A percentile compares a stretch with the other conserved stretches of the same genome.
These are phyloP conservation scores for Coranthus polyacanthus DNA, from an alignment of 2,797 vertebrate species.

Conservation along the genomic window DNA sequence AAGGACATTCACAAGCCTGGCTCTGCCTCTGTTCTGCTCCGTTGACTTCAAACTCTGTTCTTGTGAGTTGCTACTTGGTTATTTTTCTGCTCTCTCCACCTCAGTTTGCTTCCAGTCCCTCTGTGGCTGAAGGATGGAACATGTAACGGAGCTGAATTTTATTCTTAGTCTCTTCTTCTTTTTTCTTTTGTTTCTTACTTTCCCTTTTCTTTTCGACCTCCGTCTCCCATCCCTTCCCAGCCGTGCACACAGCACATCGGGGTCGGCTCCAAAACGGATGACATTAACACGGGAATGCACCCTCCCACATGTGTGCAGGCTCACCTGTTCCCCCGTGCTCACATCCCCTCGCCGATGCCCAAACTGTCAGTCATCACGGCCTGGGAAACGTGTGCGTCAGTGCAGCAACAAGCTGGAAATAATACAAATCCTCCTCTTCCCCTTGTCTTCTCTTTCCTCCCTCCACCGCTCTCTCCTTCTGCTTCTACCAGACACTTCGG, in stretches of 20 bases:
- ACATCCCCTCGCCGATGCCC: conserved; percentile 52
- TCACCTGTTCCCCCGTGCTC: conserved; percentile 30
- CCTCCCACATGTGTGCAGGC: conserved; percentile 46
- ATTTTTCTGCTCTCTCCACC: conserved; percentile 58
- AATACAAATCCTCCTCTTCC: conserved; percentile 58
- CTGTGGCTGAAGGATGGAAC: conserved; percentile 40
- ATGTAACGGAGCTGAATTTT: conserved; percentile 46
- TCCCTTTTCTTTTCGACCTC: background rate
- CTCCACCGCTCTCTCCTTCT: background rate
- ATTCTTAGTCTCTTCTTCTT: conserved; percentile 12
- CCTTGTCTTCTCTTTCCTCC: conserved; percentile 14
- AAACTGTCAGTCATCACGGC: conserved; percentile 78
- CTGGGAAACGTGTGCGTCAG: conserved; percentile 64
- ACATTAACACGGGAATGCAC: conserved; percentile 71
- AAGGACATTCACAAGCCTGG: no score
- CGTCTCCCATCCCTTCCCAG: conserved; percentile 63
- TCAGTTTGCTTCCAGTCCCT: conserved; percentile 38
- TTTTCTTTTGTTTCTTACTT: no score
- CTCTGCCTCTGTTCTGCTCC: conserved; percentile 14
- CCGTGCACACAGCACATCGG: conserved; percentile 64
- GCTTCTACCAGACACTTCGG: no score
- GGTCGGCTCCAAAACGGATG: conserved; percentile 74
- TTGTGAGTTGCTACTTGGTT: conserved; percentile 27
- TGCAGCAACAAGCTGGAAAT: conserved; percentile 67
- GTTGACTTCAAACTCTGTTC: conserved; percentile 50